These are phyloP conservation scores for Martes flavigula DNA, from an alignment of 2,797 vertebrate species.

Conservation along the genomic window DNA sequence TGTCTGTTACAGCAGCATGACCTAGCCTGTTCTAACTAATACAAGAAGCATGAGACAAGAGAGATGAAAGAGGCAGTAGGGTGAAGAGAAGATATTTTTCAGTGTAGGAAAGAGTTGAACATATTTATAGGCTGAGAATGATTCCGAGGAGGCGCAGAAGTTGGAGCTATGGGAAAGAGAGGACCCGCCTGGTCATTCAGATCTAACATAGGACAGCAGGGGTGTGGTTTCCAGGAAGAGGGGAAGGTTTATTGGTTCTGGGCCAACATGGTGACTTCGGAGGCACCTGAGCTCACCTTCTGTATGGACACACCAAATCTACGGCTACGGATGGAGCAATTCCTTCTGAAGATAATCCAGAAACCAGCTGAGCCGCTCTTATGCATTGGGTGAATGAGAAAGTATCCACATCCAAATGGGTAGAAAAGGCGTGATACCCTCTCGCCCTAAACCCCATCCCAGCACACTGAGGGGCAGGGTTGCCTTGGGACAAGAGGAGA, in stretches of 20 bases:
- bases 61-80: neutral
- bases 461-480: neutral
- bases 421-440: neutral
- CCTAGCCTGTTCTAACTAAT: neutral
- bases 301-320: neutral
- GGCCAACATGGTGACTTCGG: neutral
- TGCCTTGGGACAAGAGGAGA: neutral
- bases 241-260: neutral
- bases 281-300: neutral
- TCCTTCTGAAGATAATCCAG: neutral
- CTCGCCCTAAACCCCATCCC: neutral
- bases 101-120: neutral
- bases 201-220: neutral
- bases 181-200: neutral
- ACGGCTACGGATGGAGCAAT: neutral
- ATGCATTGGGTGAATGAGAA: neutral
- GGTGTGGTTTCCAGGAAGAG: neutral
- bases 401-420: neutral
- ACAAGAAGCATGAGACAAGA: neutral
- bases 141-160: neutral
- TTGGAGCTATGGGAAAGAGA: neutral
- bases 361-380: neutral
- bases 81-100: neutral
- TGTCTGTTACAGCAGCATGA: neutral
- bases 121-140: neutral